A percentile compares a stretch with the other conserved stretches of the same genome.
Conservation (phyloP, 2,113 vertebrate genomes). For the Brachypteracias leptosomus region DNA sequence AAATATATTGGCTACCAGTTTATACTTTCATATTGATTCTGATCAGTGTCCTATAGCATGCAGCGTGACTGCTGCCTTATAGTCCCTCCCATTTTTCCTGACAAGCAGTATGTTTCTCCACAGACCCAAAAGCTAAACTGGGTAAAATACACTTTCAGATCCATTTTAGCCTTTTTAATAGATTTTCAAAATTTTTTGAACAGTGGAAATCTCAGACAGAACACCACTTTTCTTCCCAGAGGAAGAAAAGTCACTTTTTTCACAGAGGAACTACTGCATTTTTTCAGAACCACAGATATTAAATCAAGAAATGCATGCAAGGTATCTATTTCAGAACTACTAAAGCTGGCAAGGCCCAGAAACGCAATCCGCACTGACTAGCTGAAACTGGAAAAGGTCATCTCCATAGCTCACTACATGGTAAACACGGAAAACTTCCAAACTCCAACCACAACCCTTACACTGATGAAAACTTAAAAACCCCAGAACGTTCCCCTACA, state of each 20-base stretch:
- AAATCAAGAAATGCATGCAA: constrained; percentile 2
- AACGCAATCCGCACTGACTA: constrained; percentile 23
- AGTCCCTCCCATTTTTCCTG: background rate
- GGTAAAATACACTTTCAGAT: background rate
- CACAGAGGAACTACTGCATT: background rate
- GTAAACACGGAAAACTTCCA: constrained; percentile 47
- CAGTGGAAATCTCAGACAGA: background rate
- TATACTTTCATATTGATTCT: background rate
- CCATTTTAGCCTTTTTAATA: background rate
- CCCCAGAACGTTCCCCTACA: constrained; percentile 54
- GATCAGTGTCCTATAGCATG: background rate
- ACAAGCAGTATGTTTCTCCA: background rate
- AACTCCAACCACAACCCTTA: constrained; percentile 34
- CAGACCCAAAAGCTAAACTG: background rate
- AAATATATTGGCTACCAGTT: background rate
- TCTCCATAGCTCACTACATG: constrained; percentile 50
- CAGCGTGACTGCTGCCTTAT: background rate
- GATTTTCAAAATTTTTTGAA: background rate
- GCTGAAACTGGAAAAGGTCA: constrained; percentile 52
- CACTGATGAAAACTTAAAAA: constrained; percentile 43
- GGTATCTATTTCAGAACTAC: constrained; percentile 53
- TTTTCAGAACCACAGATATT: background rate
- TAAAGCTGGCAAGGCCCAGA: constrained; percentile 48
- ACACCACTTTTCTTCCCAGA: background rate
- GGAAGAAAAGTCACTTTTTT: too few species aligned